phyloP scores from a whole-genome alignment of 2,113 vertebrate genomes.

The Sinocyclocheilus anshuiensis region DNA sequence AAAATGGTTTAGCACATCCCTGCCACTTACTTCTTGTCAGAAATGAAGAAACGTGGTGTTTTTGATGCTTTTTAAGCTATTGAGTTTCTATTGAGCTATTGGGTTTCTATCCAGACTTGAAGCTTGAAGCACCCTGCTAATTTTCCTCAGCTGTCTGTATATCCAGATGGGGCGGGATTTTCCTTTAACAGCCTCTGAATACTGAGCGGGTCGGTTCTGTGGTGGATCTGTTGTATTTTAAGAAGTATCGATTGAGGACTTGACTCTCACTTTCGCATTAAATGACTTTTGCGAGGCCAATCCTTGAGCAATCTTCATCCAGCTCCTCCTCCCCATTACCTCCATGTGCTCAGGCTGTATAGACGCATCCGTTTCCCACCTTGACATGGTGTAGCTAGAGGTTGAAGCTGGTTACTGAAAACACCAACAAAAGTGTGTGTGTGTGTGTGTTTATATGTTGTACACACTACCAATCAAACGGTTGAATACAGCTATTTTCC shows the following conservation, averaged over 20 bases:
- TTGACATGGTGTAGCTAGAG: conserved; percentile 12
- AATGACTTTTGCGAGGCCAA: background rate
- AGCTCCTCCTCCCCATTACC: background rate
- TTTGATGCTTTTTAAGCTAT: background rate
- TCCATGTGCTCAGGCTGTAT: conserved; percentile 18
- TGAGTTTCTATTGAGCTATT: background rate
- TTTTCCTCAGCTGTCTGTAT: background rate
- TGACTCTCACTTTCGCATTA: background rate
- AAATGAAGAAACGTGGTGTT: background rate
- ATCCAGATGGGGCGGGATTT: background rate
- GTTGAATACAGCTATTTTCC: background rate
- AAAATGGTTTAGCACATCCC: background rate
- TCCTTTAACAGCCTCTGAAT: background rate
- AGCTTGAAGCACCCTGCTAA: background rate
- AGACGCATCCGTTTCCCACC: conserved; percentile 42
- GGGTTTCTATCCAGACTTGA: background rate
- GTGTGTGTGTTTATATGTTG: background rate
- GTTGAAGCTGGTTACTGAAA: background rate
- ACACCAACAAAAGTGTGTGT: background rate
- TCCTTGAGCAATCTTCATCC: background rate
- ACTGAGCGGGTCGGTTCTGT: background rate
- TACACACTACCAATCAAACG: background rate
- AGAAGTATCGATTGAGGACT: background rate
- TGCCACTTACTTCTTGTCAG: background rate
- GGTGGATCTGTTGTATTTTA: background rate